Percentiles rank a stretch among this genome's conserved stretches.
phyloP scores from a whole-genome alignment of 2,113 vertebrate species.

The Brachyistius frenatus region DNA sequence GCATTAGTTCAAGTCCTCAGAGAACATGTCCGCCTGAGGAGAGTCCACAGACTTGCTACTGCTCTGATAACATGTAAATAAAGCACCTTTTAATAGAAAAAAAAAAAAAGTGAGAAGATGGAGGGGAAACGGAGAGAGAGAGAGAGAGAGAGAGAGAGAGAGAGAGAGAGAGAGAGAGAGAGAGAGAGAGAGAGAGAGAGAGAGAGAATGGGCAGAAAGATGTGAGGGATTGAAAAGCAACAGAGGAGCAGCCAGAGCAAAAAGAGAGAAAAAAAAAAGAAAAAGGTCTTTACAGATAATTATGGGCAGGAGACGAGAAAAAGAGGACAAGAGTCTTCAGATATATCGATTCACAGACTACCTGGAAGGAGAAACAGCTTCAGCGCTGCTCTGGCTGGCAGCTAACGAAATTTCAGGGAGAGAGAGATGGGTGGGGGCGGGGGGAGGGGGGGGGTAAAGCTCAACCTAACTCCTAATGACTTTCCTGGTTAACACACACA shows the following conservation, averaged over 20 bases:
- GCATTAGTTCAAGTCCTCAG: conserved; percentile 70
- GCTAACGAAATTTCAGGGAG: neutral
- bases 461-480: conserved; percentile 58
- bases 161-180: conserved; percentile 28
- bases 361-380: conserved; percentile 38
- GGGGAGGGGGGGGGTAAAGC: conserved; percentile 32
- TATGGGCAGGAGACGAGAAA: conserved; percentile 35
- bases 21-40: conserved; percentile 64
- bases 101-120: conserved; percentile 13
- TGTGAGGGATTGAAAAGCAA: conserved; percentile 36
- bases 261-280: conserved; percentile 11
- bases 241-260: conserved; percentile 19
- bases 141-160: conserved; percentile 18
- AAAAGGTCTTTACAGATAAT: conserved; percentile 50
- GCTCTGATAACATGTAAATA: conserved; percentile 75
- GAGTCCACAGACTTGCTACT: conserved; percentile 63
- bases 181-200: conserved; percentile 17
- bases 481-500: conserved; percentile 48
- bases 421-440: neutral
- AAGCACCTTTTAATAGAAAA: conserved; percentile 78
- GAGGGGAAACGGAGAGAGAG: conserved; percentile 11
- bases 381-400: conserved; percentile 47
- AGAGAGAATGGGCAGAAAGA: conserved; percentile 17
- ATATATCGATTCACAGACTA: conserved; percentile 64
- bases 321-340: conserved; percentile 47